Conservation (phyloP, 30 jellyfish, hydroid and myxozoan genomes). For the Chironex yamaguchii region DNA sequence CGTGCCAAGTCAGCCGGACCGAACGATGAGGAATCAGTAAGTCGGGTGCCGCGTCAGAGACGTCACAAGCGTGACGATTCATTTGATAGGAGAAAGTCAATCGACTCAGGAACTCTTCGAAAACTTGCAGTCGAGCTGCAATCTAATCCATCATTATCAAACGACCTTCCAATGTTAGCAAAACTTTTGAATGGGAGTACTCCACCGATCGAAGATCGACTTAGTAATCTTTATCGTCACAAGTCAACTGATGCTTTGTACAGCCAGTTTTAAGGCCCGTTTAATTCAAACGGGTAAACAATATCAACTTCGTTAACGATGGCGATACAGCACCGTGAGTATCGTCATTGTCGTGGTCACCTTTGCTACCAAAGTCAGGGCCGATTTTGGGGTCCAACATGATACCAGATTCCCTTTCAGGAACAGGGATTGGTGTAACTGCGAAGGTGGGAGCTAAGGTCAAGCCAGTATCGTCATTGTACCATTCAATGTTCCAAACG, state of each 20-base stretch:
- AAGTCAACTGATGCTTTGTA: conserved; percentile 69
- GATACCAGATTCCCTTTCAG: too few species aligned
- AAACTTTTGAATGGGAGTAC: conserved; percentile 80
- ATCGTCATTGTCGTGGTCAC: too few species aligned
- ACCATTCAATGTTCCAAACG: too few species aligned
- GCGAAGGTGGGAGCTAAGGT: too few species aligned
- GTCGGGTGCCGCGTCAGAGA: not conserved
- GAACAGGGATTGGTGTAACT: too few species aligned
- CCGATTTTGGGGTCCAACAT: too few species aligned
- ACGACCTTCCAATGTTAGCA: conserved; percentile 89
- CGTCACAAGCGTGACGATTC: conserved; percentile 43
- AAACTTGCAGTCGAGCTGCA: conserved; percentile 91
- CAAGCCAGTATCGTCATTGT: too few species aligned
- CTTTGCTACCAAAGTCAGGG: too few species aligned
- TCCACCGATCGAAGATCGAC: conserved; percentile 38
- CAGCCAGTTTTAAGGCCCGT: not conserved
- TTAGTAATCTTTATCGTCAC: conserved; percentile 38
- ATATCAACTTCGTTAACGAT: too few species aligned
- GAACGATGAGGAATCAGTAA: not conserved
- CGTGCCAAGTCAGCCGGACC: not conserved
- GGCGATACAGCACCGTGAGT: too few species aligned
- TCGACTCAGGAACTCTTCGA: conserved; percentile 95
- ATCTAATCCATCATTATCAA: conserved; percentile 86
- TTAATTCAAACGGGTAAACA: too few species aligned
- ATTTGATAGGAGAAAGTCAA: conserved; percentile 88